phyloP scores from a whole-genome alignment of 1,140 invertebrate species.

The Euura saliciscinereae region DNA sequence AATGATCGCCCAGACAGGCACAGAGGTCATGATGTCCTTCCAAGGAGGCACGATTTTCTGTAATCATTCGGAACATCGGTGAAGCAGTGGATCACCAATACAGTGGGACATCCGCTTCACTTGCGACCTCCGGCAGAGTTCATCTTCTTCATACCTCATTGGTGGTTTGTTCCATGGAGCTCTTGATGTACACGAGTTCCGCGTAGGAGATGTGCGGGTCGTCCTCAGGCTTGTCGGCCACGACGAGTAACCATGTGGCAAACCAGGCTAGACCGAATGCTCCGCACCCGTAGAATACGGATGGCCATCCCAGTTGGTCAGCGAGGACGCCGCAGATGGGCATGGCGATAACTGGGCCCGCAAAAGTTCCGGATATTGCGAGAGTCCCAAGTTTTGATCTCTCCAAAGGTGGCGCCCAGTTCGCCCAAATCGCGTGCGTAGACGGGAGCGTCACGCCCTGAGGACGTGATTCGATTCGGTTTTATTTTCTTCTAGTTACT shows the following conservation, averaged over 20 bases:
- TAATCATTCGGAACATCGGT: neutral
- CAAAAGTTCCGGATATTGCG: conserved; percentile 82
- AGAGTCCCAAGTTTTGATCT: conserved; percentile 78
- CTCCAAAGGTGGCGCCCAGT: conserved; percentile 87
- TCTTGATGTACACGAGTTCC: conserved; percentile 80
- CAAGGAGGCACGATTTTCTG: conserved; percentile 73
- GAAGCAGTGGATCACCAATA: neutral
- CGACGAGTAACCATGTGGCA: conserved; percentile 70
- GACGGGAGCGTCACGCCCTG: conserved; percentile 91
- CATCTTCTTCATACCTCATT: neutral
- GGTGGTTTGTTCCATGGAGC: conserved; percentile 36
- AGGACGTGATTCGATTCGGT: conserved; percentile 19
- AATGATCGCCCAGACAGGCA: conserved; percentile 89
- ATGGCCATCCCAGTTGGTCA: conserved; percentile 79
- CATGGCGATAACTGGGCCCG: conserved; percentile 82
- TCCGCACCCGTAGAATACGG: conserved; percentile 90
- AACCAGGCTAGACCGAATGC: conserved; percentile 76
- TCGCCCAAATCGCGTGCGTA: conserved; percentile 86
- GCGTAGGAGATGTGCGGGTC: conserved; percentile 76
- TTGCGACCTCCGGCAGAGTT: no score
- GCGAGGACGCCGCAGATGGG: conserved; percentile 76
- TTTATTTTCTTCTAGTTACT: neutral
- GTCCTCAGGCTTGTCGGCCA: conserved; percentile 77
- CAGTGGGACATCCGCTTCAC: no score
- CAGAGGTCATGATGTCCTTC: conserved; percentile 79